Conservation (phyloP, 2,113 vertebrate species). For the Myiagra hebetior region DNA sequence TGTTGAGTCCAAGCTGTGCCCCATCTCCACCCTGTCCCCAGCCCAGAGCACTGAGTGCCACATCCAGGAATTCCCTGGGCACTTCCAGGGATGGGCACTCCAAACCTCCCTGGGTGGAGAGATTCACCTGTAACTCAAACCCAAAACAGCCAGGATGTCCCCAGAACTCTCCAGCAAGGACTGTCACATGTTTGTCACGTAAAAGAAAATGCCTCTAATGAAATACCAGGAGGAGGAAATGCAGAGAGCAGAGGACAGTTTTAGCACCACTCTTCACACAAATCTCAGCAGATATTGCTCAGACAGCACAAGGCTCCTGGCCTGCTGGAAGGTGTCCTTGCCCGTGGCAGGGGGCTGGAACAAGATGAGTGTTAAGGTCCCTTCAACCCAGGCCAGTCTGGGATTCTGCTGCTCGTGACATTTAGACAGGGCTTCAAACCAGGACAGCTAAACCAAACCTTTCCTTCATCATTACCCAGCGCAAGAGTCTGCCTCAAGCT, state of each 20-base stretch:
- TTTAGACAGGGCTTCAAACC: background rate
- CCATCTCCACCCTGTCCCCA: rapidly evolving
- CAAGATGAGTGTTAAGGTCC: background rate
- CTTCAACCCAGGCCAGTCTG: background rate
- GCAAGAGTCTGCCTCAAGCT: background rate
- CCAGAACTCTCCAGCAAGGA: background rate
- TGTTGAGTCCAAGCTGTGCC: rapidly evolving
- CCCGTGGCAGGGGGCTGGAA: background rate
- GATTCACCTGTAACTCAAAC: background rate
- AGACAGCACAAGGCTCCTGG: background rate
- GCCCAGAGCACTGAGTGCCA: background rate
- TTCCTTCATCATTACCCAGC: background rate
- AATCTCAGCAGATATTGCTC: background rate
- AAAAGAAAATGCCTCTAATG: background rate
- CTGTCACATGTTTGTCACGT: rapidly evolving
- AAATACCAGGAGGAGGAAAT: background rate
- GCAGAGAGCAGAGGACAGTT: background rate
- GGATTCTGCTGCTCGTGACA: background rate
- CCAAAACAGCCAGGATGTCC: rapidly evolving
- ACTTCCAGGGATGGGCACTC: background rate
- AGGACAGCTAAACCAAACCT: background rate
- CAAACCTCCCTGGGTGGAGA: background rate
- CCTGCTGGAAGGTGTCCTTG: background rate
- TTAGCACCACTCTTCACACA: background rate
- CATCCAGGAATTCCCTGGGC: background rate